Evolutionary conservation across 1,140 invertebrate genomes (phyloP).

Genomic region (Campoletis sonorensis): DNA sequence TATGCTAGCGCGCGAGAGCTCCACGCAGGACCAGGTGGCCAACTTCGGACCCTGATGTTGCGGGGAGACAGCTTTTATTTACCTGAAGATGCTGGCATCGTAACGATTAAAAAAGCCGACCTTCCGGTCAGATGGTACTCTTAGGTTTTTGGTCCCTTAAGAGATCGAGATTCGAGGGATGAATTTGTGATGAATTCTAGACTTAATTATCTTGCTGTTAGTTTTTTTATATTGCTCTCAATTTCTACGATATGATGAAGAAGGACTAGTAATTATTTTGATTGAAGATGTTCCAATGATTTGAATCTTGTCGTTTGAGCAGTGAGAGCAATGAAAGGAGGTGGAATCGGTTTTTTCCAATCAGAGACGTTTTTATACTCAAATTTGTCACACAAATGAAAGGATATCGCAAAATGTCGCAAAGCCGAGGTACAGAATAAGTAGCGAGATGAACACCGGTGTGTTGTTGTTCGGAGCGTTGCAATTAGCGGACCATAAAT

Average conservation of each 20-base stretch:
- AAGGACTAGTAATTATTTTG: background rate
- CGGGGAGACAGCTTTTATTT: constrained; percentile 28
- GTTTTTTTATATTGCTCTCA: background rate
- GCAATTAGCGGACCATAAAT: constrained; percentile 76
- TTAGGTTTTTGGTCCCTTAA: background rate
- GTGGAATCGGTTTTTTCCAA: background rate
- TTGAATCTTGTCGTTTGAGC: constrained; percentile 4
- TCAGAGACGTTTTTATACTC: background rate
- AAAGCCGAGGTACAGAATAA: background rate
- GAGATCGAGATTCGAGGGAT: background rate
- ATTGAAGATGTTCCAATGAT: background rate
- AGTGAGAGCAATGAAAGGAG: background rate
- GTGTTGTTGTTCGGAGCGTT: constrained; percentile 68
- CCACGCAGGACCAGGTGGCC: constrained; percentile 62
- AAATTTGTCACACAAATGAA: constrained; percentile 35
- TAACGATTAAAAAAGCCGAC: constrained; percentile 11
- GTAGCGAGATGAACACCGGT: constrained; percentile 13
- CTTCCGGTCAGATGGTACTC: constrained; percentile 31
- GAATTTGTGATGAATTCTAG: background rate
- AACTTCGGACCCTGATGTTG: constrained; percentile 42
- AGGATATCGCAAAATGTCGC: background rate
- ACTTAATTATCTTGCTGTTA: background rate
- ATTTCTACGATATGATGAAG: background rate
- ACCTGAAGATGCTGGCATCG: background rate
- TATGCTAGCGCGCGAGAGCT: background rate